These are phyloP conservation scores for Bambusicola thoracicus DNA, from an alignment of 2,113 vertebrate genomes.

Conservation along the genomic window DNA sequence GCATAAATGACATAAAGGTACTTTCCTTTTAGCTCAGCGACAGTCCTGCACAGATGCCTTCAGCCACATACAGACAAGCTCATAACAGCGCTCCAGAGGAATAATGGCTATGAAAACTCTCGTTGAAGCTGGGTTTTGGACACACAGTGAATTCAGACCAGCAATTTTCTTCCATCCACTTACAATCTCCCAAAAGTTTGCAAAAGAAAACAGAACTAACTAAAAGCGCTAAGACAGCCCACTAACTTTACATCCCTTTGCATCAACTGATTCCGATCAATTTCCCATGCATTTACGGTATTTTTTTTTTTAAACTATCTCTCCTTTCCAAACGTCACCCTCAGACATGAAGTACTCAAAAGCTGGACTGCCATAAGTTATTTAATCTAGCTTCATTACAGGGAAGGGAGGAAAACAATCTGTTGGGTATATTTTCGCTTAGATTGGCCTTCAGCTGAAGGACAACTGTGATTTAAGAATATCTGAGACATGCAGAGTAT, in stretches of 20 bases:
- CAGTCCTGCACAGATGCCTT: not conserved
- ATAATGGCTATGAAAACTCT: not conserved
- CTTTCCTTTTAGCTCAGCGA: not conserved
- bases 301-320: conserved; percentile 35
- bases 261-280: conserved; percentile 53
- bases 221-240: conserved; percentile 44
- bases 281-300: conserved; percentile 32
- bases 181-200: not conserved
- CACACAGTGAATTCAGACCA: not conserved
- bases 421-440: not conserved
- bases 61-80: not conserved
- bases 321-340: not conserved
- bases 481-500: not conserved
- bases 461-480: conserved; percentile 17
- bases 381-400: not conserved
- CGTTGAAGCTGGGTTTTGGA: not conserved
- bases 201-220: conserved; percentile 38
- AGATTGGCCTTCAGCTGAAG: not conserved
- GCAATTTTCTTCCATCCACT: conserved; percentile 37
- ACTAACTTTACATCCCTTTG: conserved; percentile 60
- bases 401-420: not conserved
- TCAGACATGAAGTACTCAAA: not conserved
- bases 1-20: not conserved
- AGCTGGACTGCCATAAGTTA: not conserved
- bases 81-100: not conserved